A percentile compares a stretch with the other conserved stretches of the same genome.
These are phyloP conservation scores for Tanytarsus gracilentus DNA, from an alignment of 2,888 invertebrate species.

Conservation along the genomic window DNA sequence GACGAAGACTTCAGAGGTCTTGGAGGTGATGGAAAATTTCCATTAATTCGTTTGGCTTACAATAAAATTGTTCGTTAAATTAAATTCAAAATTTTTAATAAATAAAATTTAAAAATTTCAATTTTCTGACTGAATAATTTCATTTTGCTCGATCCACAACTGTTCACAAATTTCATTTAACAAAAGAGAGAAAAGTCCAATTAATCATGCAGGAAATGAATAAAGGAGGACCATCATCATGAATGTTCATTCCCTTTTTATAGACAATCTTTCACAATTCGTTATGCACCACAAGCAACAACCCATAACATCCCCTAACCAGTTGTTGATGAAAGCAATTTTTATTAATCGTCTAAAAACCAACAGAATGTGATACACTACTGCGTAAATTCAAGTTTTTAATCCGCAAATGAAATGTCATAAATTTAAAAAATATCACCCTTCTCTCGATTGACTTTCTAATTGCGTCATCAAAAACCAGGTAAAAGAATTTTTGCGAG, in stretches of 20 bases:
- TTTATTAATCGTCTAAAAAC: not conserved
- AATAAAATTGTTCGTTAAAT: no score
- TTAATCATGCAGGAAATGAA: conserved; percentile 9
- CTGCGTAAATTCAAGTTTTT: not conserved
- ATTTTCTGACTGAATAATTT: no score
- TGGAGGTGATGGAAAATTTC: conserved; percentile 44
- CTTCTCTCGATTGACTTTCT: not conserved
- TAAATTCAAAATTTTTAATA: no score
- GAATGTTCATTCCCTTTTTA: not conserved
- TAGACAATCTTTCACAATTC: conserved; percentile 1
- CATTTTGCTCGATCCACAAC: not conserved
- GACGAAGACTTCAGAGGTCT: conserved; percentile 49
- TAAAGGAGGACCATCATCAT: not conserved
- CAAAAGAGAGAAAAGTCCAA: not conserved
- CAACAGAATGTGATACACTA: not conserved
- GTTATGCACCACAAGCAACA: conserved; percentile 5
- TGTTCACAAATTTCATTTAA: not conserved
- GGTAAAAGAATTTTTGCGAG: no score
- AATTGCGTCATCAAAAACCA: not conserved
- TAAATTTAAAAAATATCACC: not conserved
- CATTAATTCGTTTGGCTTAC: no score
- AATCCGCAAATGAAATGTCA: conserved; percentile 11
- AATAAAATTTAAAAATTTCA: no score
- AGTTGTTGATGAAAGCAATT: not conserved
- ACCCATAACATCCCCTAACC: not conserved